Evolutionary conservation across 92 coral and sea anemone species (phyloP), one percentile per base, ranked within the genome.

Genomic region (Epizoanthus rinbou): DNA sequence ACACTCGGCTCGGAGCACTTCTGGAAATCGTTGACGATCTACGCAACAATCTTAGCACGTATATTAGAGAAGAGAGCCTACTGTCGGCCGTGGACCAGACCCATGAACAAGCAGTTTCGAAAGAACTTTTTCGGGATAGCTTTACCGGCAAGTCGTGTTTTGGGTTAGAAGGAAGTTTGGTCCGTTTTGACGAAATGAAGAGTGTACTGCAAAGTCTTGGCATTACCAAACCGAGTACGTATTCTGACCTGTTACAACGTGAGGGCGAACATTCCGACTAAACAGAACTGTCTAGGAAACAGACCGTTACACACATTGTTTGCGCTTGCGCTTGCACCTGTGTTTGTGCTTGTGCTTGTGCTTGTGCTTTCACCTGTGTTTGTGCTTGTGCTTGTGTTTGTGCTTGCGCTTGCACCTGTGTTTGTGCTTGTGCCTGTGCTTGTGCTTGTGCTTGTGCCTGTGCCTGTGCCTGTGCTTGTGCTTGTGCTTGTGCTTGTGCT

Each of bases 1-100:
- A 85, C 82, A 10, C 24, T 5, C 70, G 84, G 24, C 72, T 85
- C 45, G 57, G 78, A 24, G 84, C 57, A 25, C 75, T 85, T 75
- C 76, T 85, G 64, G 78, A 85, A 33, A 67, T 16, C 33, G 73
- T 67, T 37, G n/a, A 67, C 5, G 19, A 67, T 18, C 33, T 67
- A 22, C 45, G 73, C 47, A 67, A 15, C n/a, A 67, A 67, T 17
- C 73, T 76, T 47, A 82, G 66, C 39, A 50, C 21, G 50, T 58
- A 85, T 85, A 63, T 85, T 75, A 64, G 53, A 66, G 88, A 85
- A 50, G 39, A 67, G 6, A 23, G 28, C 39, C 7, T 67, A 2
- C 6, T 67, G 43, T 67, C 50, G 8, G 73, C 50, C n/a, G 47
- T n/a, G 47, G 73, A 67, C 28, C 41, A 15, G 22, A 67, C 43